Percentiles rank a stretch among this genome's conserved stretches.
Conservation (phyloP, 2,888 invertebrate species). For the Cremastinae sp. region DNA sequence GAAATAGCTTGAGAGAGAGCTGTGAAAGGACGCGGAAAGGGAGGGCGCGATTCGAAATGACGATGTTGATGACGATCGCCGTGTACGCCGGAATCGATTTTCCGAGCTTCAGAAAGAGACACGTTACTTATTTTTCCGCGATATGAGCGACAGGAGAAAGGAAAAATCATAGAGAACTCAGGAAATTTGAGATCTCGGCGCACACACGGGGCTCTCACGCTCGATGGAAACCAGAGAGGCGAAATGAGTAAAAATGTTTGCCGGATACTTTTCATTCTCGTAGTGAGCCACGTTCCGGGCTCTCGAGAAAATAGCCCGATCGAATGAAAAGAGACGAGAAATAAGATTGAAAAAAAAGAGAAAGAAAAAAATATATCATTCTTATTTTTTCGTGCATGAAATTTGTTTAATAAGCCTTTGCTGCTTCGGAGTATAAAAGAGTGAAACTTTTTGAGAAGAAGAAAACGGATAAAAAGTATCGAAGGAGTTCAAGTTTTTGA, state of each 20-base stretch:
- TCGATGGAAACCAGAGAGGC: conserved; percentile 48
- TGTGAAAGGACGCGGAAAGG: not conserved
- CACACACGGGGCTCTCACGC: not conserved
- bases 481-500: conserved; percentile 46
- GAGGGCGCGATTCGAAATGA: conserved; percentile 21
- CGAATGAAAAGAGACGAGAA: not conserved
- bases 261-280: conserved; percentile 13
- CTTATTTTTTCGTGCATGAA: not conserved
- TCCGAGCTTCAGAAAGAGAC: not conserved
- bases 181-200: conserved; percentile 55
- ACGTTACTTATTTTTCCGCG: conserved; percentile 51
- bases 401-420: not conserved
- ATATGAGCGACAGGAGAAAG: conserved; percentile 38
- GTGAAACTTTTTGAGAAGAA: conserved; percentile 6
- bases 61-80: conserved; percentile 31
- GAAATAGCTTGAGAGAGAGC: conserved; percentile 1
- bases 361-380: not conserved
- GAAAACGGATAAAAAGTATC: conserved; percentile 22
- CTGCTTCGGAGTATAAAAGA: not conserved
- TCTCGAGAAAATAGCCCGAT: not conserved
- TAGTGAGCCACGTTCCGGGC: not conserved
- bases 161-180: conserved; percentile 13
- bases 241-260: conserved; percentile 41
- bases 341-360: too few species aligned
- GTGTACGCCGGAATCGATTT: conserved; percentile 33